These are phyloP conservation scores for Halcyon senegalensis DNA, from an alignment of 2,113 vertebrate genomes.

Conservation along the genomic window DNA sequence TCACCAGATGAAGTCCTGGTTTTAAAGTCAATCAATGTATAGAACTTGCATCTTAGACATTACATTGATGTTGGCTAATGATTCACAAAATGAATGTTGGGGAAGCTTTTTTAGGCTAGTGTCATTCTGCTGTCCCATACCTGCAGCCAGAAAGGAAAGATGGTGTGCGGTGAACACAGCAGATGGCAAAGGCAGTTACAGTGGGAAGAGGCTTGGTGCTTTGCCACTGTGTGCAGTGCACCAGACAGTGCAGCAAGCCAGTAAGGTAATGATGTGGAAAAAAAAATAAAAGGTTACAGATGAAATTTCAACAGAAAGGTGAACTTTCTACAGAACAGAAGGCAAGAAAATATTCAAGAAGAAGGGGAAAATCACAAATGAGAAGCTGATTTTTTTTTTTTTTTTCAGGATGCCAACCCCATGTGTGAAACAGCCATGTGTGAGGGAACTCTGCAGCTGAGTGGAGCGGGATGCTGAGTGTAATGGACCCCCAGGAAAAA, in stretches of 20 bases:
- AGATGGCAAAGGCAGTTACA: conserved; percentile 38
- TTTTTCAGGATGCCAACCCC: neutral
- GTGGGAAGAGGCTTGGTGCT: neutral
- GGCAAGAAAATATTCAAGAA: neutral
- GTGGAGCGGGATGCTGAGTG: neutral
- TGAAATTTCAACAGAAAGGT: neutral
- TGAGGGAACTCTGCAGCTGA: neutral
- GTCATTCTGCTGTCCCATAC: neutral
- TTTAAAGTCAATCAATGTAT: neutral
- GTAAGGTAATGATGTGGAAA: neutral
- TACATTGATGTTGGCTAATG: accelerated
- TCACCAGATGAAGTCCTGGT: neutral
- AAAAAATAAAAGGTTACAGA: neutral
- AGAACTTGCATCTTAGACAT: neutral
- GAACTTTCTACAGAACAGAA: neutral
- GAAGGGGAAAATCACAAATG: neutral
- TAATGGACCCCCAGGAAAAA: neutral
- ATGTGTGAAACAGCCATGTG: neutral
- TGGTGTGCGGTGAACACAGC: neutral
- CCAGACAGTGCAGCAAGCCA: neutral
- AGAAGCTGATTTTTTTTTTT: neutral
- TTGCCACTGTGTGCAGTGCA: neutral
- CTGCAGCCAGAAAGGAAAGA: neutral
- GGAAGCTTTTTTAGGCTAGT: neutral
- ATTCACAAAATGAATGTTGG: neutral